Evolutionary conservation across 2,797 vertebrate genomes (phyloP).

Genomic region (Balearica regulorum): DNA sequence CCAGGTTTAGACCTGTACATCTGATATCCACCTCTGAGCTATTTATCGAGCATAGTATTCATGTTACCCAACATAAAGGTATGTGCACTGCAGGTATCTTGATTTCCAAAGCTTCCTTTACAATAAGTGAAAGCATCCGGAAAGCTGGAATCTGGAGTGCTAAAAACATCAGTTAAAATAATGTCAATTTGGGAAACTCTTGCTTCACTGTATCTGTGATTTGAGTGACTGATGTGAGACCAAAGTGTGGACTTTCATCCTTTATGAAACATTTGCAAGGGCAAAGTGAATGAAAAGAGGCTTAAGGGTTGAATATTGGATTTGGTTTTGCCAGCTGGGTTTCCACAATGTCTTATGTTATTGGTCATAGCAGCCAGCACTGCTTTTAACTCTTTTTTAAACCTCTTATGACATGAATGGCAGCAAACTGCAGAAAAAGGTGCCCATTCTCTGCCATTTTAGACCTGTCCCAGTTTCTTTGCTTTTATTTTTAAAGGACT

Average conservation of each 20-base stretch:
- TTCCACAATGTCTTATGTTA: not conserved
- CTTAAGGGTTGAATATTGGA: not conserved
- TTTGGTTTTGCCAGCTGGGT: not conserved
- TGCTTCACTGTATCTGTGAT: not conserved
- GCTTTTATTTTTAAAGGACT: not conserved
- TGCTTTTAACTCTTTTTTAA: not conserved
- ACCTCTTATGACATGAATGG: not conserved
- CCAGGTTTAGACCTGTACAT: not conserved
- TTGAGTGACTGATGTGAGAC: not conserved
- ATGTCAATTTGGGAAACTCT: not conserved
- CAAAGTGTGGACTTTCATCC: not conserved
- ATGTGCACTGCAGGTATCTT: not conserved
- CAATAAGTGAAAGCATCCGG: not conserved
- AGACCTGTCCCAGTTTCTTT: not conserved
- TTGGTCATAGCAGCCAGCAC: not conserved
- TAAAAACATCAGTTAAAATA: not conserved
- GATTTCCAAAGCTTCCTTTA: not conserved
- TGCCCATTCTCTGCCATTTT: not conserved
- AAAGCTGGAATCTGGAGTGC: not conserved
- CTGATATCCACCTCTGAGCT: not conserved
- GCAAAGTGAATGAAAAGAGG: not conserved
- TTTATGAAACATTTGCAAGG: not conserved
- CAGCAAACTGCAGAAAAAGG: not conserved
- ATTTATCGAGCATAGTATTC: not conserved
- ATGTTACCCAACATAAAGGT: not conserved